Evolutionary conservation across 2,888 invertebrate species (phyloP).

Genomic region (Anodontia alba): DNA sequence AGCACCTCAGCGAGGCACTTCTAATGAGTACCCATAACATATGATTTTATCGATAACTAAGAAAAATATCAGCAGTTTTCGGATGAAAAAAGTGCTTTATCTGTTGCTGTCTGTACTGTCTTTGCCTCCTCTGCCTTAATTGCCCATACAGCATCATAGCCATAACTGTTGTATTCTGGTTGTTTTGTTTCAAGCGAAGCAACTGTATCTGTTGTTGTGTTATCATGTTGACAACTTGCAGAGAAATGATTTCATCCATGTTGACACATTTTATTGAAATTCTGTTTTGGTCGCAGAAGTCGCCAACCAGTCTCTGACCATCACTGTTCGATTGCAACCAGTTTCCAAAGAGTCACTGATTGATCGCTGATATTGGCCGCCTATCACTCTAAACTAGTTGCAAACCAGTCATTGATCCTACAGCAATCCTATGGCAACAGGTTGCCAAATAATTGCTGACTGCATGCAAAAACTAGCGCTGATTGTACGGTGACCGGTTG

Average conservation of each 20-base stretch:
- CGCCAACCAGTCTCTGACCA: slow-evolving; percentile 1
- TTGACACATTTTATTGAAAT: not conserved
- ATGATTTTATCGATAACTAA: too few species aligned
- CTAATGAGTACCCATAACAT: too few species aligned
- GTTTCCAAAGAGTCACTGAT: not conserved
- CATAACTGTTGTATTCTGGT: too few species aligned
- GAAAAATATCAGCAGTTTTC: too few species aligned
- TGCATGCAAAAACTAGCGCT: not conserved
- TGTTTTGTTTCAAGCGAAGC: too few species aligned
- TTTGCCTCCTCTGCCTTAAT: too few species aligned
- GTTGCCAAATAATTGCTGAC: not conserved
- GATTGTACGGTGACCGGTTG: not conserved
- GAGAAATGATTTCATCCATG: not conserved
- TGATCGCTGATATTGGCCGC: not conserved
- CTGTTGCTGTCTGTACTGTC: too few species aligned
- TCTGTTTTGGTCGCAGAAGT: not conserved
- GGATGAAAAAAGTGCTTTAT: too few species aligned
- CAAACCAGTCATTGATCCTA: not conserved
- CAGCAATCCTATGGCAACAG: not conserved
- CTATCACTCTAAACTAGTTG: not conserved
- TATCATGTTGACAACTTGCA: too few species aligned
- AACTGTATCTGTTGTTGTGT: too few species aligned
- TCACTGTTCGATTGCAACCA: not conserved
- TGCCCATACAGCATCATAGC: too few species aligned
- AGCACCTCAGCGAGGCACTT: too few species aligned